Evolutionary conservation across 1,140 invertebrate species (phyloP), one percentile per base, ranked within the genome.

Genomic region (Palaemon carinicauda): DNA sequence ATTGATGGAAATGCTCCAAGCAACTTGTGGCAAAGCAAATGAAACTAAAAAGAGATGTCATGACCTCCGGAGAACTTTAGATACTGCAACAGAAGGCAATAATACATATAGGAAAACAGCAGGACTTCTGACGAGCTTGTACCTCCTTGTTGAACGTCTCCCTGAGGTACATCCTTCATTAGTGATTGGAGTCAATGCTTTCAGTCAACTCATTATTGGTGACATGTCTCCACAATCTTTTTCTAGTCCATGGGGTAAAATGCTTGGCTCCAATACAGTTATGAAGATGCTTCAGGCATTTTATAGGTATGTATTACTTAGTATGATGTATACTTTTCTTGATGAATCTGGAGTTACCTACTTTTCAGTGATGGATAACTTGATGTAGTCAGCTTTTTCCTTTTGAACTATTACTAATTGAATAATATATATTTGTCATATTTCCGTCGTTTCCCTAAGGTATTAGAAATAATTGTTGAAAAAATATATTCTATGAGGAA

Each of bases 1-100:
- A 0, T 51, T 88, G 24, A 85, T 89, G 82, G 85, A 78, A 53
- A 74, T 69, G 71, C 79, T 89, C 4, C 85, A 89, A 71, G 71
- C 77, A 1, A 81, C 81, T 9, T 87, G 85, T 60, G 78, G 79
- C 19, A 81, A 65, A 31, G 82, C 85, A 17, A 19, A 82, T 5
- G 83, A 87, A 12, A 56, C 79, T 0, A 81, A 74, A 12, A 78
- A 69, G 27, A 83, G 85, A 21, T 88, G 80, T 41, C 56, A 82
- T 17, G 81, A 87, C 50, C 80, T 89, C 5, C 17, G 29, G 1
- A 80, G 65, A 17, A 75, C 77, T 2, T 50, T 89, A 1, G 82
- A 87, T 17, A 12, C 24, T 7, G 69, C 77, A 51, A 81, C 33
- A 73, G 79, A 84, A 21, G 74, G 71, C 15, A 87, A 69, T 27